Conservation (phyloP, 2,113 vertebrate genomes). For the Prinia subflava region DNA sequence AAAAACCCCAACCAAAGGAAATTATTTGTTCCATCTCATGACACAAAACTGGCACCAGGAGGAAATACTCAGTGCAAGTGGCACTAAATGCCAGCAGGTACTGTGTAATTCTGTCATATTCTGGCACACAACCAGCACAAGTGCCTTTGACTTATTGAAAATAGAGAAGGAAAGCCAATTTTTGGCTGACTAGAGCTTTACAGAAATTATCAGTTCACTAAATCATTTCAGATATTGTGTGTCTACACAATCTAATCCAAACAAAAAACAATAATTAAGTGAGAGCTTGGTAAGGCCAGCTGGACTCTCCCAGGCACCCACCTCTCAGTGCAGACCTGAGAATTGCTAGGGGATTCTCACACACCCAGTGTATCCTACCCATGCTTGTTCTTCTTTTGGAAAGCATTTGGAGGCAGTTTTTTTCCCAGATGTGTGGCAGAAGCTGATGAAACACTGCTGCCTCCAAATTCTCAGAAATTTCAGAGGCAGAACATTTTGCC, state of each 20-base stretch:
- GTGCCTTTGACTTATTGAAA: not conserved
- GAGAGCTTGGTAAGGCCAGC: not conserved
- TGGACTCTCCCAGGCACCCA: rapidly evolving
- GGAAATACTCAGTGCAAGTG: not conserved
- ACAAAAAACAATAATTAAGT: not conserved
- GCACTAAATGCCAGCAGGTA: not conserved
- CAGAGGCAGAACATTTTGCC: not conserved
- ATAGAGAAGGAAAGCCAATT: not conserved
- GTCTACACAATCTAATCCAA: not conserved
- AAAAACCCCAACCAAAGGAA: not conserved
- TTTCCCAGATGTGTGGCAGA: not conserved
- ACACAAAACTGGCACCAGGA: not conserved
- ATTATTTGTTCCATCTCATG: not conserved
- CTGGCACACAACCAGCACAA: not conserved
- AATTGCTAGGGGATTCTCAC: not conserved
- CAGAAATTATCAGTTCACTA: not conserved
- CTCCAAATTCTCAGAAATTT: not conserved
- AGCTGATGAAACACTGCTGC: not conserved
- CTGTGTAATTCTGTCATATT: not conserved
- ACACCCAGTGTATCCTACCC: not conserved
- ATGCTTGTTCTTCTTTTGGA: not conserved
- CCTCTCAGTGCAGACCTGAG: not conserved
- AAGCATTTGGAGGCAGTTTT: not conserved
- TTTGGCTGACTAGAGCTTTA: not conserved
- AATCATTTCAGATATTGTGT: not conserved